These are phyloP conservation scores for Trichopoda pennipes DNA, from an alignment of 2,888 invertebrate species.

Conservation along the genomic window DNA sequence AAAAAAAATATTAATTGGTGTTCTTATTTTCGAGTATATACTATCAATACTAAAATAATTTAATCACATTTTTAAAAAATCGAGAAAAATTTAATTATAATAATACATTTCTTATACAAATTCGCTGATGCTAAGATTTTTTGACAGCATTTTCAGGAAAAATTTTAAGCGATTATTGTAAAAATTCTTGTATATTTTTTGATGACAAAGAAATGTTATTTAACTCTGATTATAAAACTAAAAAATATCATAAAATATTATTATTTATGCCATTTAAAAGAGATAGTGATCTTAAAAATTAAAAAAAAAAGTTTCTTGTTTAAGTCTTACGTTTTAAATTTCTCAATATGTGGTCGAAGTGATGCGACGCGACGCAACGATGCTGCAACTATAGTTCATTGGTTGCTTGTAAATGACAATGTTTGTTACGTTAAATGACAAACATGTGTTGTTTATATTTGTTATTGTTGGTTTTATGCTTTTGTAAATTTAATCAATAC, in stretches of 20 bases:
- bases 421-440: constrained; percentile 27
- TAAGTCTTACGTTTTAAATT: constrained; percentile 38
- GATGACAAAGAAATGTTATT: not conserved
- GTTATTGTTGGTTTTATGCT: not conserved
- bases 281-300: not conserved
- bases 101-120: no score
- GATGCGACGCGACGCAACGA: not conserved
- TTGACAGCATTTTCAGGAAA: not conserved
- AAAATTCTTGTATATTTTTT: not conserved
- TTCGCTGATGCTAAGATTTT: not conserved
- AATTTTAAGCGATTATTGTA: not conserved
- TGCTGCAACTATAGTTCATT: not conserved
- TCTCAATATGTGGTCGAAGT: not conserved
- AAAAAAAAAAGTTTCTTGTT: constrained; percentile 25
- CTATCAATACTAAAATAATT: no score
- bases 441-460: constrained; percentile 16
- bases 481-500: constrained; percentile 36
- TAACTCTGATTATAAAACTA: not conserved
- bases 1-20: no score
- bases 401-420: constrained; percentile 9
- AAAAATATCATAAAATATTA: not conserved
- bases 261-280: not conserved
- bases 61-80: no score
- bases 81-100: no score
- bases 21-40: no score